Conservation (phyloP, 2,113 vertebrate genomes). For the Tapirus terrestris region DNA sequence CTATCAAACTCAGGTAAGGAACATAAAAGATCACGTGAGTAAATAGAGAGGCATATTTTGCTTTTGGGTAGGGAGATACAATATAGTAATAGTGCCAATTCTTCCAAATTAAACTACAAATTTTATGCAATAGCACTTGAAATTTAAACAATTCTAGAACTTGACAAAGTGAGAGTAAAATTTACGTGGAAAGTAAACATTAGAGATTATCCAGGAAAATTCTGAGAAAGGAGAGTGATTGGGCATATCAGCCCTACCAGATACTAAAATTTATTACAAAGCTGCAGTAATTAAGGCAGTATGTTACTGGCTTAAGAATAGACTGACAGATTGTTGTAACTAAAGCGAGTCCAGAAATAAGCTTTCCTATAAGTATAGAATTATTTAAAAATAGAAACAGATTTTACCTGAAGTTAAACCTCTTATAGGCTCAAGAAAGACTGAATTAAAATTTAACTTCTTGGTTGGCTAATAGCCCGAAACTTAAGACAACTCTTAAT, state of each 20-base stretch:
- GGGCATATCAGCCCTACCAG: neutral
- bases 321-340: neutral
- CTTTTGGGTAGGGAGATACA: neutral
- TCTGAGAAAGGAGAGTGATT: neutral
- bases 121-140: neutral
- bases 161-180: conserved; percentile 31
- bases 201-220: neutral
- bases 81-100: neutral
- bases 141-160: conserved; percentile 21
- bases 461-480: neutral
- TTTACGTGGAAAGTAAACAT: conserved; percentile 27
- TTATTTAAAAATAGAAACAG: conserved; percentile 28
- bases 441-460: neutral
- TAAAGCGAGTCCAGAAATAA: neutral
- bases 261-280: conserved; percentile 32
- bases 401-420: neutral
- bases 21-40: neutral
- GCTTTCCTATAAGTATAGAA: neutral
- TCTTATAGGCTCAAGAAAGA: neutral
- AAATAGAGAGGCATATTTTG: neutral
- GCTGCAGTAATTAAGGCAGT: neutral
- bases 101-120: conserved; percentile 21
- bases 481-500: neutral
- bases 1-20: neutral
- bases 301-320: neutral